Base-by-base conservation (phyloP, 2,113 vertebrate genomes). In the Chionomys nivalis region DNA sequence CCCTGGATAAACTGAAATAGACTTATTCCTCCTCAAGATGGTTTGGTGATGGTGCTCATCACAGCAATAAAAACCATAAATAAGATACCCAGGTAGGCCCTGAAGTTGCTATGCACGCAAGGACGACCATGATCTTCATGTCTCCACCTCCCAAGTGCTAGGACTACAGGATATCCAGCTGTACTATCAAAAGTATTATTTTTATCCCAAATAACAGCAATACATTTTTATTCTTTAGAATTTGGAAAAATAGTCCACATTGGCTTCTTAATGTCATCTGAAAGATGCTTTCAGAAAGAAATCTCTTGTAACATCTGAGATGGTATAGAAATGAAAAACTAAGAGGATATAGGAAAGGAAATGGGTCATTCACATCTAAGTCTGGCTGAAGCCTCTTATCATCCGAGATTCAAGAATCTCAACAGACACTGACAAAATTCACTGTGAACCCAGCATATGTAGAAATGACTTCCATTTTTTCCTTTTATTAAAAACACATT, bases 171-270 rank as follows among this genome's bases (percentile, higher is more conserved):
- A 65, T 44, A 33, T 31, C 14, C 28, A 66, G 26, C 66, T 91
- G 39, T 90, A 77, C 42, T 87, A 87, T 39, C 44, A 82, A 73
- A 75, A 75, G n/a, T 77, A 89, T 55, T 66, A 24, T 81, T 65
- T 70, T 17, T 61, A 82, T 47, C 24, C 12, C 36, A 19, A 78
- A 63, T 77, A 82, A 77, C 1, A 68, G 19, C 31, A 26, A 75
- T 47, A 75, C 31, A 65, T 87, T 92, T 94, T 92, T 26, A 90
- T 81, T 89, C 44, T 70, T 76, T 89, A 77, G 66, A 72, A 61
- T 66, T 70, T 87, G 33, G 31, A 78, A 95, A 96, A 95, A 33
- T 44, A 83, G 1, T 66, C 26, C 26, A 78, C 2, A 65, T 1
- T 77, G 28, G 21, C 44, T 39, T 39, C 9, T 55, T 87, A 72